Evolutionary conservation across 2,113 vertebrate species (phyloP), one percentile per base, ranked within the genome.

Genomic region (Triplophysa siluroides): DNA sequence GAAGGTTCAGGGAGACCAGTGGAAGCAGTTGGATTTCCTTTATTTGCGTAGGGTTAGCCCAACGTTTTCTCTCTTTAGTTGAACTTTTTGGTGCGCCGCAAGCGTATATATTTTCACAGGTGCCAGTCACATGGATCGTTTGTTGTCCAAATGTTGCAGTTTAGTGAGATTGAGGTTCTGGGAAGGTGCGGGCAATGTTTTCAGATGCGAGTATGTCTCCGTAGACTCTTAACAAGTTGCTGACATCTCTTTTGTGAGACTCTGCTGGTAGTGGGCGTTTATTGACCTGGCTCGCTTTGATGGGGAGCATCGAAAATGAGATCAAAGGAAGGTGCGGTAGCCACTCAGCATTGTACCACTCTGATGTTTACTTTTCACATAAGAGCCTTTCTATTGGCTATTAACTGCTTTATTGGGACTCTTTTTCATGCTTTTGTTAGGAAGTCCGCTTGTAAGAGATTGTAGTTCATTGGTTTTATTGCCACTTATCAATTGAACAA

Each of bases 401-500:
- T 86, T 86, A 83, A 84, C 73, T 65, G 65, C 81, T 84, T 82
- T 86, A 84, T 81, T 82, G 82, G 47, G 69, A 64, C 67, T 58
- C 65, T 60, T 86, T 82, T 78, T 78, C 72, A 79, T 83, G 82
- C 81, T 86, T 87, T 88, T 86, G 81, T 80, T 76, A 63, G 80
- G 68, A 87, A 72, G 86, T 88, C 86, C 66, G 78, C 71, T 73
- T 72, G 84, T 83, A 78, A 50, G 78, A 73, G 75, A 86, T 67
- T 70, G 71, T 83, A 84, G 71, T 76, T 78, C 66, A 80, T 74
- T 81, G 81, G 87, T 85, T 88, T 86, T 85, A 81, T 1, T 58
- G 75, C 84, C 85, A 81, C 85, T 86, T 88, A 88, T 90, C 88
- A 91, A 86, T 89, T 84, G 86, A 78, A 76, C 33, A 70, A 58